Evolutionary conservation across 2,888 invertebrate genomes (phyloP).

Genomic region (Ophion slaviceki): DNA sequence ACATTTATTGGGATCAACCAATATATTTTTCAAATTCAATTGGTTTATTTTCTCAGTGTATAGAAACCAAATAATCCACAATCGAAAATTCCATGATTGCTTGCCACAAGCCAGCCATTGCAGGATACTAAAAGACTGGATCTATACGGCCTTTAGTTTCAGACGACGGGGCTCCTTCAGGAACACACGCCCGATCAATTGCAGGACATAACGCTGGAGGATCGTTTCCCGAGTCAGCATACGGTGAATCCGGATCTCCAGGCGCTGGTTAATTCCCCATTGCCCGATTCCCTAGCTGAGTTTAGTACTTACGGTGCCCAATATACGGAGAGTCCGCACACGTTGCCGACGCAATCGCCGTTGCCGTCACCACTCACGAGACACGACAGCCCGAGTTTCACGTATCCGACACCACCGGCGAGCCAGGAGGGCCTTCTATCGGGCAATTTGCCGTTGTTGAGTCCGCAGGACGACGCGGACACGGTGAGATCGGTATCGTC

Average conservation of each 20-base stretch:
- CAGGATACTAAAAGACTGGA: no score
- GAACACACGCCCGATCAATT: slow-evolving; percentile 82
- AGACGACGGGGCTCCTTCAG: slow-evolving; percentile 81
- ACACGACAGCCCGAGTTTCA: slow-evolving; percentile 90
- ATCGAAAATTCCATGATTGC: no score
- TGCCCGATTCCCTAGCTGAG: slow-evolving; percentile 92
- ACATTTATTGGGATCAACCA: no score
- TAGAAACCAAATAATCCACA: no score
- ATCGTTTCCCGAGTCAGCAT: slow-evolving; percentile 84
- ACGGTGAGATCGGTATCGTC: slow-evolving; percentile 91
- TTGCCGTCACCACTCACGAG: slow-evolving; percentile 87
- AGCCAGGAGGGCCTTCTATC: slow-evolving; percentile 93
- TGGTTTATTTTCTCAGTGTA: no score
- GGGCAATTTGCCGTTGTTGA: slow-evolving; percentile 81
- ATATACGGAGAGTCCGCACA: slow-evolving; percentile 82
- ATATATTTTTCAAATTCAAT: no score
- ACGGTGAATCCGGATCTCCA: slow-evolving; percentile 90
- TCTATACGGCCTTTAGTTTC: slow-evolving; percentile 75
- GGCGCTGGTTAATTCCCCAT: slow-evolving; percentile 90
- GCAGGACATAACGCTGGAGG: slow-evolving; percentile 84
- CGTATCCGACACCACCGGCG: slow-evolving; percentile 94
- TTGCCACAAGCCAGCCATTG: no score
- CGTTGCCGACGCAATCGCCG: slow-evolving; percentile 86
- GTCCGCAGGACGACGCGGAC: slow-evolving; percentile 85
- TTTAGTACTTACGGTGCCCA: slow-evolving; percentile 90